A percentile compares a stretch with the other conserved stretches of the same genome.
Conservation (phyloP, 2,888 invertebrate genomes). For the Chaetogeoica ovagalla region DNA sequence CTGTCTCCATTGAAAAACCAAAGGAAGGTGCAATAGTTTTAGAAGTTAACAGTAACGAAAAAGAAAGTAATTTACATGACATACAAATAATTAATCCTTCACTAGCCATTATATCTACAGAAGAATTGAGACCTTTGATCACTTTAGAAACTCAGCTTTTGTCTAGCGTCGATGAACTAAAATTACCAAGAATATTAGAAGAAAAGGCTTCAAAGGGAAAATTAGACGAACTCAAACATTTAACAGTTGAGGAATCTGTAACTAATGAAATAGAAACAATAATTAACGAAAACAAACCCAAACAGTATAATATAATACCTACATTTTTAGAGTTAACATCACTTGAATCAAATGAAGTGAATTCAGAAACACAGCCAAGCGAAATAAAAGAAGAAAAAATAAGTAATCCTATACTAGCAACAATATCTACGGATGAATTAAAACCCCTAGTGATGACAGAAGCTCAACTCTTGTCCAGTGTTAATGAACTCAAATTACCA, state of each 20-base stretch:
- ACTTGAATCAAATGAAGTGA: slow-evolving; percentile 2
- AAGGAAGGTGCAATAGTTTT: neutral
- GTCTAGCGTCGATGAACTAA: slow-evolving; percentile 60
- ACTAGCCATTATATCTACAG: neutral
- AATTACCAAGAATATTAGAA: slow-evolving; percentile 57
- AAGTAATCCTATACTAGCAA: neutral
- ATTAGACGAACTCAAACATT: neutral
- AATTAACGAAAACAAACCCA: neutral
- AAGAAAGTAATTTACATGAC: neutral
- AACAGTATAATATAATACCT: neutral
- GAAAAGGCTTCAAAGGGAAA: neutral
- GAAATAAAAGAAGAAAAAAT: neutral
- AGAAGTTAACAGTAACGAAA: slow-evolving; percentile 22
- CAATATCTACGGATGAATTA: neutral
- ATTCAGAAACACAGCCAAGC: neutral
- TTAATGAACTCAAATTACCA: neutral
- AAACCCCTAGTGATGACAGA: neutral
- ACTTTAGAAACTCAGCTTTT: slow-evolving; percentile 51
- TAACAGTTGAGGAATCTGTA: slow-evolving; percentile 12
- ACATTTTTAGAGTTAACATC: neutral
- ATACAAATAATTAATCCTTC: neutral
- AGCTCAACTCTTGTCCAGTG: neutral
- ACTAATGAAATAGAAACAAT: neutral
- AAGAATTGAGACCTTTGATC: neutral
- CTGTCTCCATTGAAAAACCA: slow-evolving; percentile 4